Percentiles rank a stretch among this genome's conserved stretches.
Conservation (phyloP, 2,888 invertebrate species). For the Sesia bembeciformis region DNA sequence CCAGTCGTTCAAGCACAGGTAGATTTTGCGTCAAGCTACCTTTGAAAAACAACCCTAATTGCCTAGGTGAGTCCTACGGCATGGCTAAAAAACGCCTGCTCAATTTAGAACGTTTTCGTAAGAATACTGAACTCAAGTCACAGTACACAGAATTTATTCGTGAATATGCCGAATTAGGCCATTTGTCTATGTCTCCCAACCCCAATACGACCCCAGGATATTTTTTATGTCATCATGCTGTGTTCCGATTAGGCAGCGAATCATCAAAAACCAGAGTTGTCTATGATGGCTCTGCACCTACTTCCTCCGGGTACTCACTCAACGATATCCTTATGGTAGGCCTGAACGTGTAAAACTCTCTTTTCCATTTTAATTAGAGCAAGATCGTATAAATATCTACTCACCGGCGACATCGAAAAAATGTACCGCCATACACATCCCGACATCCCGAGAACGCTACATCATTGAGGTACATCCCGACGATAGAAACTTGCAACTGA, state of each 20-base stretch:
- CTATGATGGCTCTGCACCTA: constrained; percentile 27
- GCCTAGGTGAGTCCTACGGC: constrained; percentile 4
- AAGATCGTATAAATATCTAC: too few relatives aligned
- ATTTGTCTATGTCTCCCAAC: constrained; percentile 1
- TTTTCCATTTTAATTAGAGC: too few relatives aligned
- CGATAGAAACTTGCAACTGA: too few relatives aligned
- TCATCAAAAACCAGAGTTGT: constrained; percentile 28
- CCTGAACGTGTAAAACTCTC: too few relatives aligned
- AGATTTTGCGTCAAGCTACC: constrained; percentile 11
- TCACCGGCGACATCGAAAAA: too few relatives aligned
- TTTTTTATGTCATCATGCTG: constrained; percentile 33
- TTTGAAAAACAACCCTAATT: constrained; percentile 6
- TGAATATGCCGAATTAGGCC: constrained; percentile 2
- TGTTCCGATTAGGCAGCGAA: constrained; percentile 20
- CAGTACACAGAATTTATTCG: constrained; percentile 1
- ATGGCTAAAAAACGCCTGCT: constrained; percentile 3
- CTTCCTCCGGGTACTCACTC: too few relatives aligned
- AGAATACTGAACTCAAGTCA: constrained; percentile 2
- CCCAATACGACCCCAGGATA: constrained; percentile 9
- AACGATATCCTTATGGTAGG: too few relatives aligned
- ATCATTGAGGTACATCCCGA: too few relatives aligned
- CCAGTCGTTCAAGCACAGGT: too few relatives aligned
- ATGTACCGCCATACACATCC: too few relatives aligned
- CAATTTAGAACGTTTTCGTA: constrained; percentile 4
- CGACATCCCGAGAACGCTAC: too few relatives aligned